Base-by-base conservation (phyloP, 1,140 invertebrate species). In the Propsilocerus akamusi region DNA sequence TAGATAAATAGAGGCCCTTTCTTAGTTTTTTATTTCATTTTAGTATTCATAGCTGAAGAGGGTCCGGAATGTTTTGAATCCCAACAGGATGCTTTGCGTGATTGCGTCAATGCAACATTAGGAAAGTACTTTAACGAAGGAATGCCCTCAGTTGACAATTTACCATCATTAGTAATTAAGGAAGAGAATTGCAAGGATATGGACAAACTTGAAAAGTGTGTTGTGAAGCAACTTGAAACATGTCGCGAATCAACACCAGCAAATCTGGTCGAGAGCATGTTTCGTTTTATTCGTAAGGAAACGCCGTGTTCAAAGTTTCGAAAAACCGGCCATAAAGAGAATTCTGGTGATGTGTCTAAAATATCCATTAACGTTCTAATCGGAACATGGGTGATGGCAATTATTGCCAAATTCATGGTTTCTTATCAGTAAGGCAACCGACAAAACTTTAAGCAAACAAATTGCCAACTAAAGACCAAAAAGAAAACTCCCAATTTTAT, bases 11-110 rank as follows among this genome's bases (percentile, higher is more conserved):
- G n/a, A 37, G 8, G 12, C 50, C 47, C 49, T 46, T 50, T 20
- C 53, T 26, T 11, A 49, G 46, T 50, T 12, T 46, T 22, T 50
- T 30, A 10, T 14, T 8, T 7, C 14, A 12, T 72, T 76, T 10
- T 56, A 83, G 80, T 86, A 51, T 87, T 87, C 56, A 80, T 86
- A 46, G 76, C 83, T 30, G 80, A 84, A 56, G 73, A 77, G 47
- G 83, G 83, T 3, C 76, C 79, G 5, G 80, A 86, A 56, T 86
- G 84, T 57, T 65, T 86, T 32, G 54, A 71, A 49, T 64, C 69
- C 2, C 76, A 81, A 56, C 67, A 72, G 53, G 68, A 75, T 25
- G 69, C 62, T 2, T 71, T 86, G 4, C 67, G 72, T 57, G 55
- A 71, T 0, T 87, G 83, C 57, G 51, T 75, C 0, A 83, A 86